These are phyloP conservation scores for Asteroscopus sphinx DNA, from an alignment of 2,888 invertebrate genomes.

Conservation along the genomic window DNA sequence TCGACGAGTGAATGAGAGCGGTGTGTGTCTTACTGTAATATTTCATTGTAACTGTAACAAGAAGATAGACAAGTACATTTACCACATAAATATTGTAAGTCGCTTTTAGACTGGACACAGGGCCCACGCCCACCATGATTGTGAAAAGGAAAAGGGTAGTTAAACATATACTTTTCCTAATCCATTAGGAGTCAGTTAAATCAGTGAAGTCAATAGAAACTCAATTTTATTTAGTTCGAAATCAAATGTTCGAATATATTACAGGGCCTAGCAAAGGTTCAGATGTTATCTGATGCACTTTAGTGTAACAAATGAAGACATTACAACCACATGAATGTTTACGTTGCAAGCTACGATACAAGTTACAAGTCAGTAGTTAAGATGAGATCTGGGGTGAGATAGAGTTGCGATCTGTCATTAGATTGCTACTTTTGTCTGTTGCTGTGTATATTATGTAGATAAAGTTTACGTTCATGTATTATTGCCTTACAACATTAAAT, in stretches of 20 bases:
- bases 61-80: too few species aligned
- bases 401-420: conserved; percentile 24
- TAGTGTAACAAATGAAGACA: neutral
- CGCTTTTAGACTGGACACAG: too few species aligned
- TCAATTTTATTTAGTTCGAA: too few species aligned
- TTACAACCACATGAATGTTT: neutral
- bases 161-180: too few species aligned
- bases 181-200: too few species aligned
- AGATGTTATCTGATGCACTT: neutral
- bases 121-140: too few species aligned
- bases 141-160: too few species aligned
- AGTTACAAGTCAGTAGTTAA: conserved; percentile 25
- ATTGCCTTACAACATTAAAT: conserved; percentile 71
- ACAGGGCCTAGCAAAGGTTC: neutral
- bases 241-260: neutral
- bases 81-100: too few species aligned
- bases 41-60: neutral
- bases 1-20: conserved; percentile 23
- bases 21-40: conserved; percentile 9
- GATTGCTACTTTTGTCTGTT: conserved; percentile 17
- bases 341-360: neutral
- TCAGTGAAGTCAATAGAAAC: too few species aligned
- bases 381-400: conserved; percentile 4
- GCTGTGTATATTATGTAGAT: conserved; percentile 39
- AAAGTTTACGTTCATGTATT: conserved; percentile 62